Evolutionary conservation across 1,140 invertebrate genomes (phyloP).

Genomic region (Matsumurasca onukii): DNA sequence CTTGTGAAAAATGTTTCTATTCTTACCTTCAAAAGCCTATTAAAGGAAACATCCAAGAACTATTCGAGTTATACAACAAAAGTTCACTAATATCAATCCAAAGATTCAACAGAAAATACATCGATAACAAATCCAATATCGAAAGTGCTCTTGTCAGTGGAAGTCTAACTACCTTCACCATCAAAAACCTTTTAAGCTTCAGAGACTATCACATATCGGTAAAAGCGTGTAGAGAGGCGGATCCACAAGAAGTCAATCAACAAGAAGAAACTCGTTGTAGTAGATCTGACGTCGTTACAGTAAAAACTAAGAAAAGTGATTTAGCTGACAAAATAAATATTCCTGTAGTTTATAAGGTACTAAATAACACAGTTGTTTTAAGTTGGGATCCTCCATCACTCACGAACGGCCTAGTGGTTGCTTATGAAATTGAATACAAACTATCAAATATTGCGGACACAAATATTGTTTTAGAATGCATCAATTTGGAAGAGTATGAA

Average conservation of each 20-base stretch:
- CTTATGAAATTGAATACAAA: constrained; percentile 67
- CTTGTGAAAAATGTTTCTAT: constrained; percentile 23
- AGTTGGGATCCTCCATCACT: constrained; percentile 54
- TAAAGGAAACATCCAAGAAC: no score
- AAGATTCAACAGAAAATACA: no score
- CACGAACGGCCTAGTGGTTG: constrained; percentile 83
- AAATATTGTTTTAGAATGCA: constrained; percentile 44
- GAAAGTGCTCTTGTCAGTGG: not conserved
- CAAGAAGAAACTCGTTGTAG: constrained; percentile 35
- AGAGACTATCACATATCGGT: constrained; percentile 68
- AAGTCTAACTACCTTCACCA: constrained; percentile 47
- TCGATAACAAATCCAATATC: no score
- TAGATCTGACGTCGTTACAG: constrained; percentile 35
- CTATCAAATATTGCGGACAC: constrained; percentile 28
- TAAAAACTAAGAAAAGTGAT: constrained; percentile 33
- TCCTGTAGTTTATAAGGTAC: not conserved
- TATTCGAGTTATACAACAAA: no score
- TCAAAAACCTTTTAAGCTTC: constrained; percentile 67
- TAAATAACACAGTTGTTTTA: constrained; percentile 39
- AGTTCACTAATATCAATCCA: no score
- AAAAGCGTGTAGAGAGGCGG: constrained; percentile 65
- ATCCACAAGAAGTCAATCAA: constrained; percentile 38
- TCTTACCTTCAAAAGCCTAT: constrained; percentile 2
- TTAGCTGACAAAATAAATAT: constrained; percentile 38
- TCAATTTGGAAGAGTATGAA: constrained; percentile 32